Evolutionary conservation across 2,113 vertebrate species (phyloP), one percentile per base, ranked within the genome.

Genomic region (Panthera leo): DNA sequence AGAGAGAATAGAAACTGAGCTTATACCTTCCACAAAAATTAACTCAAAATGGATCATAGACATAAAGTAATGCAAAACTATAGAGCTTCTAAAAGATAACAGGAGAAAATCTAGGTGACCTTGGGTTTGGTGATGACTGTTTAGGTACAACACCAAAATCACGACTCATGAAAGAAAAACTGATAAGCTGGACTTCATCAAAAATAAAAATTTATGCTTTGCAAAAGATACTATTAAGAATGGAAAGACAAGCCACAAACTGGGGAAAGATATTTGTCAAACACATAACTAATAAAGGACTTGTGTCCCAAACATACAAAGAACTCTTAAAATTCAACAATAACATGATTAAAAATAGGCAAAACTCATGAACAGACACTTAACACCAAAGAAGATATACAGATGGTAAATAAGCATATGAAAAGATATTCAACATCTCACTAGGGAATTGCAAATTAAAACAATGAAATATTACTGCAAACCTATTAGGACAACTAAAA

Each of bases 61-160:
- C 25, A 39, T 83, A 93, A 93, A 96, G 63, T 61, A 83, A 91
- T 18, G 15, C n/a, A 86, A 96, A 97, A 68, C 85, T 85, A 91
- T 15, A 63, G 8, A 85, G 58, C n/a, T 73, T 73, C 68, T 78
- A 95, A 90, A 94, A 95, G 58, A 45, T 42, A 94, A 93, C 19
- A 78, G 25, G 34, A 95, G 68, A 83, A 90, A 78, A 87, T 61
- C 58, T 61, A 61, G 58, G 36, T 67, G 19, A 36, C 15, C 51
- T 10, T 39, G 18, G 27, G 34, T 70, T 76, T 75, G 19, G 19
- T 61, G 21, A 76, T 29, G 11, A 83, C 27, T 61, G 68, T 91
- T 88, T 83, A 83, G 14, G 34, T 83, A 76, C 58, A 92, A 58
- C 12, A 91, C 6, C 31, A 76, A 76, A 90, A 84, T 48, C 23